Conservation (phyloP, 2,888 invertebrate genomes). For the Atethmia centrago region DNA sequence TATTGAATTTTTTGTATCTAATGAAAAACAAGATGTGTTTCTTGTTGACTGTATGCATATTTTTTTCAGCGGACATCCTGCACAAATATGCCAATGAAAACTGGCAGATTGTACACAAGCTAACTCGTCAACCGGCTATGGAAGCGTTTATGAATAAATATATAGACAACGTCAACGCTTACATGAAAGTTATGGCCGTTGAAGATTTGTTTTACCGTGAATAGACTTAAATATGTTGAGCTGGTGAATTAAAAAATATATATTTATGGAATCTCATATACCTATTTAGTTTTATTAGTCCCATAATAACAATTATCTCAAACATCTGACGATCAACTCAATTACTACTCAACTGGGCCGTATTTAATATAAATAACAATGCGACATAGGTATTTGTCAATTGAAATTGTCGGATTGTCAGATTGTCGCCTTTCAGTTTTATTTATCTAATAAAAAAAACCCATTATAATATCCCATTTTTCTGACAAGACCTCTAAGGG, state of each 20-base stretch:
- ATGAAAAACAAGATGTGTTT: not conserved
- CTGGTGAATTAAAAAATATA: not conserved
- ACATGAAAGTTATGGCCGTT: not conserved
- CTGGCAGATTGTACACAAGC: conserved; percentile 16
- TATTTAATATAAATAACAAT: not conserved
- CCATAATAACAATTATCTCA: not conserved
- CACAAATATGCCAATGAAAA: conserved; percentile 27
- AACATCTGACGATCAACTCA: not conserved
- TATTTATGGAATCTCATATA: not conserved
- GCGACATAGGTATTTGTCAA: not conserved
- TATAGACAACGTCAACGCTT: conserved; percentile 15
- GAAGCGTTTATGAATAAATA: conserved; percentile 24
- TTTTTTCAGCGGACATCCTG: conserved; percentile 9
- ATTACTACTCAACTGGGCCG: not conserved
- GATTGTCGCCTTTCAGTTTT: too few relatives aligned
- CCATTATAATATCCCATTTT: too few relatives aligned
- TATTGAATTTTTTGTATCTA: too few relatives aligned
- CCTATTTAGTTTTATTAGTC: not conserved
- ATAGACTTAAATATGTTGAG: not conserved
- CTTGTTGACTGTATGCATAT: not conserved
- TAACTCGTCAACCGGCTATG: conserved; percentile 16
- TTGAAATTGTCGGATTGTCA: too few relatives aligned
- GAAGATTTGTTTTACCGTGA: conserved; percentile 14
- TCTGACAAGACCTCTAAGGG: too few relatives aligned
- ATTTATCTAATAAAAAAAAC: too few relatives aligned